Conservation (phyloP, 1,140 invertebrate genomes). For the Eriosoma lanigerum region DNA sequence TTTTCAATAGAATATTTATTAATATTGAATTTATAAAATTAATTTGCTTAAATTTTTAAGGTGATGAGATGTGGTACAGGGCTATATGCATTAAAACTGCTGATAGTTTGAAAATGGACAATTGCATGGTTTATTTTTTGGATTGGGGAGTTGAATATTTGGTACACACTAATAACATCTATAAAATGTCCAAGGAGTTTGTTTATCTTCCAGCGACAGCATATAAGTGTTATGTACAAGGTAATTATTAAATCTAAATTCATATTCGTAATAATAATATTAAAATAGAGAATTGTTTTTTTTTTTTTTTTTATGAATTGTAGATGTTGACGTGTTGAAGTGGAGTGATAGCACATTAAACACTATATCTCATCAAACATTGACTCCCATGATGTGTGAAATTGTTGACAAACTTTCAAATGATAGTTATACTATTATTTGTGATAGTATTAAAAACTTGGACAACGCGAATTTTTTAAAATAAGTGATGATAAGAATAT, state of each 20-base stretch:
- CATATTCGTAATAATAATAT: neutral
- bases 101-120: neutral
- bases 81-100: conserved; percentile 11
- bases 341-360: neutral
- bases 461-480: neutral
- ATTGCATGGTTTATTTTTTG: conserved; percentile 9
- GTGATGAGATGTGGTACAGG: conserved; percentile 13
- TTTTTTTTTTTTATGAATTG: neutral
- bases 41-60: neutral
- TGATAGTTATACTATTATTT: neutral
- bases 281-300: too few species aligned
- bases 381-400: neutral
- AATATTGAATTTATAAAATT: neutral
- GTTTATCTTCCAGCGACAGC: conserved; percentile 24
- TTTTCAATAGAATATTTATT: neutral
- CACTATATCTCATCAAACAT: neutral
- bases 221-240: conserved; percentile 10
- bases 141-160: conserved; percentile 43
- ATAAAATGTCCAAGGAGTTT: conserved; percentile 33
- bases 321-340: neutral
- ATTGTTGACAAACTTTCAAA: conserved; percentile 9
- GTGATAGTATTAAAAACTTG: neutral
- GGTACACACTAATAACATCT: neutral
- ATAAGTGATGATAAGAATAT: too few species aligned
- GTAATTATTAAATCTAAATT: neutral